These are phyloP conservation scores for Bellardia pandia DNA, from an alignment of 2,888 invertebrate species.

Conservation along the genomic window DNA sequence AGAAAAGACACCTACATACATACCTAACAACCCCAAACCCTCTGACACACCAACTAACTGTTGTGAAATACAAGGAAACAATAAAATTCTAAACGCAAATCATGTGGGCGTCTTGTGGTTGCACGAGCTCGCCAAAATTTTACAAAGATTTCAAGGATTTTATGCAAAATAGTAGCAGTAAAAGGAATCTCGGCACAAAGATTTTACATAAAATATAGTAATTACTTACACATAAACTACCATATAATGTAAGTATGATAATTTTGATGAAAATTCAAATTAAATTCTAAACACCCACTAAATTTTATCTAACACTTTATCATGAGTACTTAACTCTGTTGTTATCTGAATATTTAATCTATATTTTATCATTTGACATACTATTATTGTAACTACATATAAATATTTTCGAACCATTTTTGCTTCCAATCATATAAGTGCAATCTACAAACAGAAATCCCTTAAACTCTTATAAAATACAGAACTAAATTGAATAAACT, in stretches of 20 bases:
- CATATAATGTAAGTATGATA: too few species aligned
- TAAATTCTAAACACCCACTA: background rate
- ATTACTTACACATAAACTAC: too few species aligned
- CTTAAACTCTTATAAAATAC: background rate
- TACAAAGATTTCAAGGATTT: constrained; percentile 22
- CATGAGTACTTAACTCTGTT: background rate
- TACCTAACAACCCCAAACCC: background rate
- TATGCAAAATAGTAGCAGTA: background rate
- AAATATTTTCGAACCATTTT: background rate
- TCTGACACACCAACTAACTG: background rate
- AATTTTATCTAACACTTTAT: background rate
- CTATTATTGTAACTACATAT: background rate
- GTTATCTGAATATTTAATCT: background rate
- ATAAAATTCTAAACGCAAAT: background rate
- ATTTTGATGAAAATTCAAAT: background rate
- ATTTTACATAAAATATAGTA: too few species aligned
- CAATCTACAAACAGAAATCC: background rate
- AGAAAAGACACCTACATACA: background rate
- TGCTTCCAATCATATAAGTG: background rate
- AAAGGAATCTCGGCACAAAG: background rate
- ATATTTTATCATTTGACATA: background rate
- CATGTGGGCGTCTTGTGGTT: background rate
- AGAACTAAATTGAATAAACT: constrained; percentile 3
- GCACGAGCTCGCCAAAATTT: background rate
- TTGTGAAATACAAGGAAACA: constrained; percentile 26